Evolutionary conservation across 2,888 invertebrate species (phyloP).

Genomic region (Drepana falcataria): DNA sequence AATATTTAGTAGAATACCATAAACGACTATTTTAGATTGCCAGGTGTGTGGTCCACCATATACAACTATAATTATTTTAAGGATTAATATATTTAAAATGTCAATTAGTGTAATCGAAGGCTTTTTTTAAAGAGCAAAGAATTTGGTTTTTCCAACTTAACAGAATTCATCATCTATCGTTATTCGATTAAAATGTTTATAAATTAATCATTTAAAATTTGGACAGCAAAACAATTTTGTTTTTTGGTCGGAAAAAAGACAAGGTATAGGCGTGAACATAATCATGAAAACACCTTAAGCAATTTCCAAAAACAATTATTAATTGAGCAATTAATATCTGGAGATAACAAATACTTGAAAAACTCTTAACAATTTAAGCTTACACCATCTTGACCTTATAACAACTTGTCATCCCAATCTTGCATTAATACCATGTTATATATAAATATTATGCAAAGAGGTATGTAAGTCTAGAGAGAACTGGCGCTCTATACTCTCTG

Average conservation of each 20-base stretch:
- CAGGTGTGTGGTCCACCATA: slow-evolving; percentile 49
- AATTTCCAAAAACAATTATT: not conserved
- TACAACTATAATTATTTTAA: not conserved
- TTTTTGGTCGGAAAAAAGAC: not conserved
- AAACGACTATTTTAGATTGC: slow-evolving; percentile 14
- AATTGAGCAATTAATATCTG: not conserved
- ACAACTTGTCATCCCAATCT: too few species aligned
- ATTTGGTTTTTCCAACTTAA: not conserved
- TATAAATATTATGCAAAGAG: too few species aligned
- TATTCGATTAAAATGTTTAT: too few species aligned
- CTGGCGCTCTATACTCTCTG: too few species aligned
- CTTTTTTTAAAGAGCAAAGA: not conserved
- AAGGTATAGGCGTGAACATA: not conserved
- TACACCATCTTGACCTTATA: too few species aligned
- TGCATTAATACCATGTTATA: too few species aligned
- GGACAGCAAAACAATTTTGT: too few species aligned
- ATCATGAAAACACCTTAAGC: not conserved
- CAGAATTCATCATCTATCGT: too few species aligned
- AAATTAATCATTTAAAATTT: too few species aligned
- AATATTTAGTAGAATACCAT: slow-evolving; percentile 47
- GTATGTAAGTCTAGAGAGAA: too few species aligned
- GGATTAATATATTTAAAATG: not conserved
- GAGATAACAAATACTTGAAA: not conserved
- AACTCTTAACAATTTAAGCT: too few species aligned
- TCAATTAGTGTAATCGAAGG: too few species aligned